Conservation (phyloP, 2,113 vertebrate genomes). For the Sminthopsis crassicaudata region DNA sequence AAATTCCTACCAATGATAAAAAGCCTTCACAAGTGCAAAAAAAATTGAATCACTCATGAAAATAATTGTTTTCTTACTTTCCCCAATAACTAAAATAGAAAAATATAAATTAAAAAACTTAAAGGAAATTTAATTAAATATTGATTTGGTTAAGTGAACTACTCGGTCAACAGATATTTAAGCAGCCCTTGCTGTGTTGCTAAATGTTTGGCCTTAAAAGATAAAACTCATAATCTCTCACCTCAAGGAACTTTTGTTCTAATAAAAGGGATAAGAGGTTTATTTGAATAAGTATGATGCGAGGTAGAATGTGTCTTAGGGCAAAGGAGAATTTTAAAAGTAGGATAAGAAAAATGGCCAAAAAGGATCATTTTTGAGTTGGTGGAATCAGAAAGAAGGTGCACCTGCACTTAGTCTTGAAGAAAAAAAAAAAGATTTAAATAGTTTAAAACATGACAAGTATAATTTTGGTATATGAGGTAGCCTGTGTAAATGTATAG, state of each 20-base stretch:
- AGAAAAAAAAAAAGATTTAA: background rate
- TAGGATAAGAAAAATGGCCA: background rate
- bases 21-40: background rate
- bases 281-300: background rate
- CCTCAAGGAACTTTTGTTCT: background rate
- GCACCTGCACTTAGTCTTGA: background rate
- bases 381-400: background rate
- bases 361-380: background rate
- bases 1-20: background rate
- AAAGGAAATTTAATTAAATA: background rate
- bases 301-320: background rate
- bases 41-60: background rate
- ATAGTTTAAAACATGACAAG: background rate
- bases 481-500: background rate
- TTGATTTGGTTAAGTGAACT: background rate
- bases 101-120: background rate
- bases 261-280: background rate
- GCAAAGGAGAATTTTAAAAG: background rate
- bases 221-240: background rate
- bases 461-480: background rate
- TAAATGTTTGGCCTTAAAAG: background rate
- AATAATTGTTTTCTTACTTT: background rate
- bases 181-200: background rate
- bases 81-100: background rate
- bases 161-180: background rate